phyloP scores from a whole-genome alignment of 64 coral and sea anemone genomes.

The Hydrozoanthus tunicans region DNA sequence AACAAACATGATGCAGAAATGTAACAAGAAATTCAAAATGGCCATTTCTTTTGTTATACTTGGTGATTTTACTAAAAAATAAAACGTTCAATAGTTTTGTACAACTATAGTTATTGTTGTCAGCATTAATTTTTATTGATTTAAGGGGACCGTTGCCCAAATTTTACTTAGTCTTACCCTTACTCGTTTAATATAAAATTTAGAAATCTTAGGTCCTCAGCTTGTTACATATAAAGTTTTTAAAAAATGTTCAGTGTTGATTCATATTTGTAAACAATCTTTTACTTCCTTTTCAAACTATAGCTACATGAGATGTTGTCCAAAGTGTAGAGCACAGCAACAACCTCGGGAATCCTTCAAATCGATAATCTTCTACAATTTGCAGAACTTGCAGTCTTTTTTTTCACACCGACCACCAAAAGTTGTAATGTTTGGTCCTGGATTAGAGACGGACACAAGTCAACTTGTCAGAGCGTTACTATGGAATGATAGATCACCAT shows the following conservation, averaged over 20 bases:
- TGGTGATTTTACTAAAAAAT: too few species aligned
- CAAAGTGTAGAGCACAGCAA: slow-evolving; percentile 61
- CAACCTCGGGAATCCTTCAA: slow-evolving; percentile 60
- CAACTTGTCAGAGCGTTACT: slow-evolving; percentile 73
- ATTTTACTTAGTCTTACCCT: too few species aligned
- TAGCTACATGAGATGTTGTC: slow-evolving; percentile 92
- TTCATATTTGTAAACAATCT: too few species aligned
- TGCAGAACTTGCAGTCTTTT: slow-evolving; percentile 64
- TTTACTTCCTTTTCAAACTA: not conserved
- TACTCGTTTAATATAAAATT: too few species aligned
- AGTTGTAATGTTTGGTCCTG: slow-evolving; percentile 97
- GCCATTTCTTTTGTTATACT: too few species aligned
- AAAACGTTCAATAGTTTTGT: too few species aligned
- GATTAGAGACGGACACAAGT: slow-evolving; percentile 85
- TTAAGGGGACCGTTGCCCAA: too few species aligned
- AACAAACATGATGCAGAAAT: too few species aligned
- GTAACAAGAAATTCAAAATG: too few species aligned
- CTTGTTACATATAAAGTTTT: not conserved
- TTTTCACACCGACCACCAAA: slow-evolving; percentile 68
- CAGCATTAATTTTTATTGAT: too few species aligned
- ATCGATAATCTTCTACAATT: slow-evolving; percentile 79
- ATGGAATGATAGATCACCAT: slow-evolving; percentile 83
- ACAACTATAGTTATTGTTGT: too few species aligned
- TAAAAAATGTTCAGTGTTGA: not conserved
- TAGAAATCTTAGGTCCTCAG: too few species aligned